Percentiles rank a stretch among this genome's conserved stretches.
These are phyloP conservation scores for Acrocephalus kingi DNA, from an alignment of 2,113 vertebrate species.

Conservation along the genomic window DNA sequence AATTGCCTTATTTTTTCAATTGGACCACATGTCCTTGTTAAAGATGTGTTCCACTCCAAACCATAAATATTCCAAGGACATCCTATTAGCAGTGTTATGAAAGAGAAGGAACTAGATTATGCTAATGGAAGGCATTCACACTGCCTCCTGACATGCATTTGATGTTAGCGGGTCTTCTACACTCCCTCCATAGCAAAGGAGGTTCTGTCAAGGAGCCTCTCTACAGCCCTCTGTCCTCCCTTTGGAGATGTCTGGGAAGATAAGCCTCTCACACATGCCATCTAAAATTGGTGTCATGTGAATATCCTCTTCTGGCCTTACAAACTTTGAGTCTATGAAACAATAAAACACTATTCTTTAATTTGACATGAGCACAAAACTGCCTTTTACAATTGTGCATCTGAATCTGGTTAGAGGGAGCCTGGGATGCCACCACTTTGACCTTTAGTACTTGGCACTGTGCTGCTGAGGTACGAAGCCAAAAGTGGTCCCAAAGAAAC, in stretches of 20 bases:
- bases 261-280: background rate
- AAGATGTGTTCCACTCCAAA: slow-evolving; percentile 42
- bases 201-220: background rate
- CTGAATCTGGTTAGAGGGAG: slow-evolving; percentile 32
- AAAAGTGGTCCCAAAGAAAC: background rate
- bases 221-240: background rate
- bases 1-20: slow-evolving; percentile 45
- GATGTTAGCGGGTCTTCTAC: background rate
- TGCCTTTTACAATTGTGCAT: slow-evolving; percentile 20
- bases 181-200: background rate
- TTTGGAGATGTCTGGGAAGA: slow-evolving; percentile 11
- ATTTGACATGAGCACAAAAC: slow-evolving; percentile 24
- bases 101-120: slow-evolving; percentile 19
- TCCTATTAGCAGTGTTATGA: slow-evolving; percentile 1
- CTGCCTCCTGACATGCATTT: background rate
- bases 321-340: background rate
- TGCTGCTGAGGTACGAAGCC: background rate
- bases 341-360: slow-evolving; percentile 48
- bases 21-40: background rate
- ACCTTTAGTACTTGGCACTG: background rate
- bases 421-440: background rate
- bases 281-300: slow-evolving; percentile 40
- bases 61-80: slow-evolving; percentile 49
- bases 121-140: background rate
- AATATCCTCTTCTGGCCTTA: slow-evolving; percentile 43